Evolutionary conservation across 1,140 invertebrate genomes (phyloP).

Genomic region (Megathymus violae): DNA sequence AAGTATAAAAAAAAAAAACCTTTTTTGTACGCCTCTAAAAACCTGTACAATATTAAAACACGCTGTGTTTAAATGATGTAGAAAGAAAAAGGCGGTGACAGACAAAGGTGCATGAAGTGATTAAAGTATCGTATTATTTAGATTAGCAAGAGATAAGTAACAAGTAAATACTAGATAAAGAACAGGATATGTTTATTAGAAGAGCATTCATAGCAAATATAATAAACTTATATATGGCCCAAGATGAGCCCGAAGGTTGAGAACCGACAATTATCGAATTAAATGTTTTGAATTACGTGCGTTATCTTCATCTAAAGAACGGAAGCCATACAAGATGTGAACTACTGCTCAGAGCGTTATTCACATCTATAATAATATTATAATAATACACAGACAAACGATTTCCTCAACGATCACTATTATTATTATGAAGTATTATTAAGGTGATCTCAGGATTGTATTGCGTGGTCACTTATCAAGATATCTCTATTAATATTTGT

Average conservation of each 20-base stretch:
- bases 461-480: constrained; percentile 33
- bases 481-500: constrained; percentile 48
- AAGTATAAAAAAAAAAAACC: no score
- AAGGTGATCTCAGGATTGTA: constrained; percentile 19
- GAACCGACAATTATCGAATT: constrained; percentile 29
- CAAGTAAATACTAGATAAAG: neutral
- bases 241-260: neutral
- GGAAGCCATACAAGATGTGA: constrained; percentile 22
- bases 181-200: neutral
- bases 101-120: no score
- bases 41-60: no score
- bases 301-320: constrained; percentile 27
- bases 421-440: constrained; percentile 29
- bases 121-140: no score
- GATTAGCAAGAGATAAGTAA: neutral
- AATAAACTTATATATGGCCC: neutral
- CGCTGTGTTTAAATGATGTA: no score
- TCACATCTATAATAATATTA: constrained; percentile 30
- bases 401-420: constrained; percentile 26
- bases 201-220: neutral
- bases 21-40: no score
- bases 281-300: constrained; percentile 25
- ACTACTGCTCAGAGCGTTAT: constrained; percentile 18
- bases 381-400: constrained; percentile 25
- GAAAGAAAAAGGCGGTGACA: no score